Evolutionary conservation across 2,797 vertebrate genomes (phyloP).

Genomic region (Acanthis flammea): DNA sequence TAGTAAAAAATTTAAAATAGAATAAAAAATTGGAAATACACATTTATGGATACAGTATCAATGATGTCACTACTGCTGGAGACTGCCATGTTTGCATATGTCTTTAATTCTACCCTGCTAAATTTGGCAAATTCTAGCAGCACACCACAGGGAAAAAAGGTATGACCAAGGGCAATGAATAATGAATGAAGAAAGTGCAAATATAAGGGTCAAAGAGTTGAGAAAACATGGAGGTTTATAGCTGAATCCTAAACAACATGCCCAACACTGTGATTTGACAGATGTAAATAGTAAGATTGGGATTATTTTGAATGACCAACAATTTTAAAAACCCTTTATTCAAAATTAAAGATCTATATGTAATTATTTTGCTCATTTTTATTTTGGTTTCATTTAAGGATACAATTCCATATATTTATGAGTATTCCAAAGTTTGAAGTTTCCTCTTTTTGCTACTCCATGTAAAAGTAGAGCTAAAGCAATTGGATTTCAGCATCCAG

Average conservation of each 20-base stretch:
- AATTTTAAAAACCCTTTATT: neutral
- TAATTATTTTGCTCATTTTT: neutral
- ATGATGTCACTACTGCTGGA: neutral
- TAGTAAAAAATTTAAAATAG: neutral
- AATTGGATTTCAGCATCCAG: neutral
- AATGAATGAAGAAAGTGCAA: neutral
- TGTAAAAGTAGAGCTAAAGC: neutral
- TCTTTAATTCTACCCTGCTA: neutral
- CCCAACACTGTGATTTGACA: neutral
- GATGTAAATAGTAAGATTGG: neutral
- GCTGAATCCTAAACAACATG: neutral
- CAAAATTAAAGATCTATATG: neutral
- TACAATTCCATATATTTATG: neutral
- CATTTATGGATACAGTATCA: accelerated
- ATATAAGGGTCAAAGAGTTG: neutral
- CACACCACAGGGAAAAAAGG: neutral
- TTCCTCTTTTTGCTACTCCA: neutral
- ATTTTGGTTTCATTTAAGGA: neutral
- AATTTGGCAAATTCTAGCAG: neutral
- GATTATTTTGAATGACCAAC: neutral
- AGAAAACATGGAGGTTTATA: neutral
- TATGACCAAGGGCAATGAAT: neutral
- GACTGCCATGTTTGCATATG: neutral
- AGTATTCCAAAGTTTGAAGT: neutral
- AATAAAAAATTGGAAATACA: neutral